phyloP scores from a whole-genome alignment of 1,140 invertebrate genomes.

The Protaetia brevitarsis region DNA sequence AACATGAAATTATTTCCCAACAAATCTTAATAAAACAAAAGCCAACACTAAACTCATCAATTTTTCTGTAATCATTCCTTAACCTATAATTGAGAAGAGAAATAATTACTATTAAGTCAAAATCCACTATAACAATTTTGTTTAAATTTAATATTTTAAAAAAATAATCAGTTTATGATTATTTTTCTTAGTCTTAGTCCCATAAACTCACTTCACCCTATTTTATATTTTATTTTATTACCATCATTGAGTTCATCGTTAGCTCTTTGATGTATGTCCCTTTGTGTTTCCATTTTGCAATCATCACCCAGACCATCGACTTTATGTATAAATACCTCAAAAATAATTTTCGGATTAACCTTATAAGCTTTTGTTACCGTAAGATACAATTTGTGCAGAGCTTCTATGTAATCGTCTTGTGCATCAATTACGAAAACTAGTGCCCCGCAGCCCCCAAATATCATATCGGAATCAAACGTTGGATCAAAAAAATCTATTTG shows the following conservation, averaged over 20 bases:
- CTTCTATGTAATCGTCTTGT: slow-evolving; percentile 97
- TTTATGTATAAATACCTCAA: slow-evolving; percentile 99
- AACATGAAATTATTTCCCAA: too few species aligned
- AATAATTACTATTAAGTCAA: too few species aligned
- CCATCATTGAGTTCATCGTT: slow-evolving; percentile 92
- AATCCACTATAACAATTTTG: too few species aligned
- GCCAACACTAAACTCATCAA: too few species aligned
- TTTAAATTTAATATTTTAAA: slow-evolving; percentile 23
- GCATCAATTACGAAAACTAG: slow-evolving; percentile 99
- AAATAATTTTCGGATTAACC: slow-evolving; percentile 94
- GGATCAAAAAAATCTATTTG: slow-evolving; percentile 98
- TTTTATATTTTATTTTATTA: slow-evolving; percentile 56
- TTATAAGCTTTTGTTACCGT: slow-evolving; percentile 95
- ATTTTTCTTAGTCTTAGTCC: background rate
- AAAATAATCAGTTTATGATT: too few species aligned
- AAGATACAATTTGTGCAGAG: slow-evolving; percentile 85
- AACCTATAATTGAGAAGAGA: too few species aligned
- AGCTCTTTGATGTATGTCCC: slow-evolving; percentile 95
- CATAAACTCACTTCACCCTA: too few species aligned
- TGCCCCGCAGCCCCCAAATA: slow-evolving; percentile 93
- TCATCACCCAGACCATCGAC: slow-evolving; percentile 98
- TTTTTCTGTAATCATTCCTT: too few species aligned
- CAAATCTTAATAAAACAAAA: too few species aligned
- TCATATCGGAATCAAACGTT: slow-evolving; percentile 92
- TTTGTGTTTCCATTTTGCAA: slow-evolving; percentile 97